Conservation (phyloP, 2,113 vertebrate species). For the Triplophysa rosa region DNA sequence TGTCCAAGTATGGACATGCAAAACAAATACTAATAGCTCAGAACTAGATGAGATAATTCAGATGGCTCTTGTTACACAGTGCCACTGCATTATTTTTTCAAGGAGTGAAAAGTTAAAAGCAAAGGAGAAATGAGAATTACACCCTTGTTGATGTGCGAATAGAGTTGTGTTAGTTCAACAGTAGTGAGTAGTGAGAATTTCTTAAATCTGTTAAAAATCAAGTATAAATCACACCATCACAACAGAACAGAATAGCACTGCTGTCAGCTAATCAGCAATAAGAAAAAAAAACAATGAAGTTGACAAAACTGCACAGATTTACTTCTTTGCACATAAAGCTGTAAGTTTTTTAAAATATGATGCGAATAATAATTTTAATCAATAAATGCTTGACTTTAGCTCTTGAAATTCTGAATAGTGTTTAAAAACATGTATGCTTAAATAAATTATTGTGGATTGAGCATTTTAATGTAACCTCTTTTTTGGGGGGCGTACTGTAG, state of each 20-base stretch:
- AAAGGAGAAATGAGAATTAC: neutral
- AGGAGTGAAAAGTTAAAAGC: neutral
- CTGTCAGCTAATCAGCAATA: neutral
- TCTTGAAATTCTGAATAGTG: too few species aligned
- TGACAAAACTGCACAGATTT: neutral
- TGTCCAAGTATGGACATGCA: neutral
- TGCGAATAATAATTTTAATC: neutral
- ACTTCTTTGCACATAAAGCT: too few species aligned
- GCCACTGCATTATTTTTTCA: neutral
- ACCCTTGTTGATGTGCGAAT: slow-evolving; percentile 17
- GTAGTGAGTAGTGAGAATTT: neutral
- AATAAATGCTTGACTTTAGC: neutral
- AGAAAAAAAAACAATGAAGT: neutral
- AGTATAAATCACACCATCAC: slow-evolving; percentile 1
- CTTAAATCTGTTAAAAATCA: neutral
- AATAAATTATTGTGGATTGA: too few species aligned
- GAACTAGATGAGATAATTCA: neutral
- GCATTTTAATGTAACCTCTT: too few species aligned
- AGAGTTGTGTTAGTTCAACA: neutral
- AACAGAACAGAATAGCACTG: neutral
- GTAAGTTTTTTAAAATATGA: neutral
- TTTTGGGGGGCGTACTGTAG: too few species aligned
- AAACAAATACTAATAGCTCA: neutral
- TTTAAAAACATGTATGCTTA: too few species aligned
- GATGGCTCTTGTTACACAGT: neutral